Conservation (phyloP, 2,113 vertebrate species). For the Hippocampus barbouri region DNA sequence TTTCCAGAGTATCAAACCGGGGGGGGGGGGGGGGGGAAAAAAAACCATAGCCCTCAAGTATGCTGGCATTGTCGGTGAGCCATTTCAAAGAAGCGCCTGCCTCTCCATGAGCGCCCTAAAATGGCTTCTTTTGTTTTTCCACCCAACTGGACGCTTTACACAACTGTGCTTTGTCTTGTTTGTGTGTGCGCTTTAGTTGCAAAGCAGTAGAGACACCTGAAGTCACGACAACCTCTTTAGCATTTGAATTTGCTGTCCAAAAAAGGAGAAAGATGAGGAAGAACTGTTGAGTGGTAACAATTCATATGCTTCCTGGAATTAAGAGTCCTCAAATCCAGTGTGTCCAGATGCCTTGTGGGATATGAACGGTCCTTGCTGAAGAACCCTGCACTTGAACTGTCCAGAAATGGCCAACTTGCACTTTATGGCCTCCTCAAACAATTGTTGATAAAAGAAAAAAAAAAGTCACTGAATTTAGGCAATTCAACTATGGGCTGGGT, state of each 20-base stretch:
- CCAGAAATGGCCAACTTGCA: slow-evolving; percentile 43
- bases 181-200: slow-evolving; percentile 45
- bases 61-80: slow-evolving; percentile 57
- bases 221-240: slow-evolving; percentile 30
- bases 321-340: slow-evolving; percentile 48
- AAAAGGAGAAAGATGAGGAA: slow-evolving; percentile 37
- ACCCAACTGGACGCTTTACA: slow-evolving; percentile 46
- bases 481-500: slow-evolving; percentile 68
- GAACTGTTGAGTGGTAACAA: slow-evolving; percentile 51
- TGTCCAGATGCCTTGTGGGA: slow-evolving; percentile 44
- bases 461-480: slow-evolving; percentile 53
- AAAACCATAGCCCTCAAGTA: slow-evolving; percentile 41
- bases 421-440: slow-evolving; percentile 39
- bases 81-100: slow-evolving; percentile 46
- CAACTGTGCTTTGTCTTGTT: slow-evolving; percentile 60
- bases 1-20: slow-evolving; percentile 48
- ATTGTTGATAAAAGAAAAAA: slow-evolving; percentile 21
- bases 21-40: slow-evolving; percentile 2
- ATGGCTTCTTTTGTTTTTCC: slow-evolving; percentile 42
- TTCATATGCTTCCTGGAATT: slow-evolving; percentile 41
- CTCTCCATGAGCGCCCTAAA: slow-evolving; percentile 36
- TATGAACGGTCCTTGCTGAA: slow-evolving; percentile 33
- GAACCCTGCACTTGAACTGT: slow-evolving; percentile 50
- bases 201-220: slow-evolving; percentile 60
- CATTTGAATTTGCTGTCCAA: slow-evolving; percentile 43